Base-by-base conservation (phyloP, 2,888 invertebrate genomes). In the Phalera bucephala region DNA sequence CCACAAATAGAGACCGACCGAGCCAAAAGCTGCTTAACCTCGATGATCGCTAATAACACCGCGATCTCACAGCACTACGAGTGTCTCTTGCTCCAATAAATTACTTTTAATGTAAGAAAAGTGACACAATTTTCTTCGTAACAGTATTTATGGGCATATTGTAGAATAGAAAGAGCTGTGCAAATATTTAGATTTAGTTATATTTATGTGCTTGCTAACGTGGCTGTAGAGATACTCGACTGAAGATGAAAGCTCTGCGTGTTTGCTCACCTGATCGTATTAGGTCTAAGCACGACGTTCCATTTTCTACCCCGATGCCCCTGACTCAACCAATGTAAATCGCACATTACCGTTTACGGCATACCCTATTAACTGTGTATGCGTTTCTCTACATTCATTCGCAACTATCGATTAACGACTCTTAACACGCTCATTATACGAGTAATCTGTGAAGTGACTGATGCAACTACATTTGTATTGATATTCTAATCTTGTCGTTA, bases 261-360 rank as follows among this genome's bases (percentile, higher is more conserved):
- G 80, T 85, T 86, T 85, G 84, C 81, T 80, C 86, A 84, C 77
- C 74, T 86, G 86, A 87, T 87, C 88, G 83, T 79, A 86, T 87
- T 85, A 88, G 83, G 78, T 76, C 66, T 78, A 80, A 81, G 80
- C 84, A 80, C 77, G 78, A 64, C 66, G 83, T 80, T 80, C 78
- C 80, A 82, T 82, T 86, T 88, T 87, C 84, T 84, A 70, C 78
- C 70, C 76, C 68, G 72, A 45, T 84, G 82, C 73, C 48, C 61
- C 78, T 70, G 72, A 76, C 84, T 86, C 83, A 76, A 75, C 80
- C 66, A 72, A 80, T 78, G 80, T 79, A 78, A 80, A 80, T 80
- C 76, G 73, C 72, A 65, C 72, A 79, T 75, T 80, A 70, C 72
- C 64, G 64, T 64, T 68, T 72, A 68, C 63, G 68, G 69, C 76